Base-by-base conservation (phyloP, 2,888 invertebrate species). In the Teleogryllus oceanicus region DNA sequence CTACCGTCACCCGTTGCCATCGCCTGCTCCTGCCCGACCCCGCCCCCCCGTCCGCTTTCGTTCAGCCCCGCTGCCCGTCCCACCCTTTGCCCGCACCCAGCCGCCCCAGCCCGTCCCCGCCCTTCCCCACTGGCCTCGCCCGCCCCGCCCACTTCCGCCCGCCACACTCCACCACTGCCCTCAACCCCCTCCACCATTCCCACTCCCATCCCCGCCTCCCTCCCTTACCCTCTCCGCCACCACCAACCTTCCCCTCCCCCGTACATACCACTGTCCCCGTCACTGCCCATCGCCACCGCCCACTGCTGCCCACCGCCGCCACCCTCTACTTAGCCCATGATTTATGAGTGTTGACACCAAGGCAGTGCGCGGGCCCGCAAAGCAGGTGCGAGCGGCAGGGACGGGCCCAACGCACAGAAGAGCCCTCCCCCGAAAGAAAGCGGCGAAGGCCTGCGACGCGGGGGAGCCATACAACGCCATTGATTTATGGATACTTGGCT, bases 321-420 rank as follows among this genome's bases (percentile, higher is more conserved):
- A 13, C n/a, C n/a, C 62, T 12, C 16, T 62, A 62, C 62, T 62
- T 62, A 62, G n/a, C 62, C n/a, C 62, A 8, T 62, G 62, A 62
- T 62, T 62, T 62, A 62, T 62, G 62, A 62, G 62, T 62, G 62
- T 62, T 62, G 62, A 62, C 62, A 62, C 62, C 62, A 62, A n/a
- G 16, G 16, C 1, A 12, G 62, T 13, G n/a, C 62, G 16, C 62
- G 62, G 5, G 12, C n/a, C 62, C 62, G 62, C 62, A 62, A 62
- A 62, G 62, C 62, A 62, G 62, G 62, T 62, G 62, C 62, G n/a
- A 18, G 62, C 37, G 37, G 37, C 37, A 8, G 37, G 37, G 37
- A 18, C 62, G 13, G 62, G n/a, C 16, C n/a, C 62, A 12, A 13
- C 62, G 13, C 13, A 62, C 62, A 62, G 62, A 62, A 11, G 62